A percentile compares a stretch with the other conserved stretches of the same genome.
Evolutionary conservation across 2,888 invertebrate genomes (phyloP).

Genomic region (Scaptomyza caliginosa): DNA sequence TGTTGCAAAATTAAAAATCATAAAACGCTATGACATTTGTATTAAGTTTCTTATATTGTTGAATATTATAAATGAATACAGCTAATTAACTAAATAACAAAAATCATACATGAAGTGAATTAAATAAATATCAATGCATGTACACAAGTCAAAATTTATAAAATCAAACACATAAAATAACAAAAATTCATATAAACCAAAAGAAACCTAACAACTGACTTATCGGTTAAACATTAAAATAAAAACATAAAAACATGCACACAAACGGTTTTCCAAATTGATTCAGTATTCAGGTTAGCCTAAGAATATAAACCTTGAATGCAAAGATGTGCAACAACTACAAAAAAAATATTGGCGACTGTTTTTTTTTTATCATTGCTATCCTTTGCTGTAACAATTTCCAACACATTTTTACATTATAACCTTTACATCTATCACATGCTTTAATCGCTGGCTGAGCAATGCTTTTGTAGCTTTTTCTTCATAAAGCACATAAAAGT

Average conservation of each 20-base stretch:
- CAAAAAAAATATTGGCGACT: slow-evolving; percentile 10
- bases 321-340: neutral
- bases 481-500: slow-evolving; percentile 35
- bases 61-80: slow-evolving; percentile 3
- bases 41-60: too few relatives aligned
- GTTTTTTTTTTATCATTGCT: slow-evolving; percentile 5
- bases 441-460: slow-evolving; percentile 30
- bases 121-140: slow-evolving; percentile 28
- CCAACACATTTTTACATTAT: slow-evolving; percentile 1
- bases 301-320: neutral
- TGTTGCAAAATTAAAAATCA: neutral
- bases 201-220: slow-evolving; percentile 2
- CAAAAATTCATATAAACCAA: slow-evolving; percentile 10
- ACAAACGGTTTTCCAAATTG: slow-evolving; percentile 19
- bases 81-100: neutral
- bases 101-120: neutral
- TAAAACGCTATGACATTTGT: too few relatives aligned
- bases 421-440: slow-evolving; percentile 9
- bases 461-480: slow-evolving; percentile 38
- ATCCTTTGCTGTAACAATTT: slow-evolving; percentile 10
- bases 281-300: slow-evolving; percentile 26
- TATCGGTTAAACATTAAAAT: neutral
- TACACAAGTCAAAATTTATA: neutral
- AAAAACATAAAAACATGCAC: slow-evolving; percentile 14
- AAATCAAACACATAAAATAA: slow-evolving; percentile 14